Base-by-base conservation (phyloP, 2,797 vertebrate genomes). In the Nothura maculosa region DNA sequence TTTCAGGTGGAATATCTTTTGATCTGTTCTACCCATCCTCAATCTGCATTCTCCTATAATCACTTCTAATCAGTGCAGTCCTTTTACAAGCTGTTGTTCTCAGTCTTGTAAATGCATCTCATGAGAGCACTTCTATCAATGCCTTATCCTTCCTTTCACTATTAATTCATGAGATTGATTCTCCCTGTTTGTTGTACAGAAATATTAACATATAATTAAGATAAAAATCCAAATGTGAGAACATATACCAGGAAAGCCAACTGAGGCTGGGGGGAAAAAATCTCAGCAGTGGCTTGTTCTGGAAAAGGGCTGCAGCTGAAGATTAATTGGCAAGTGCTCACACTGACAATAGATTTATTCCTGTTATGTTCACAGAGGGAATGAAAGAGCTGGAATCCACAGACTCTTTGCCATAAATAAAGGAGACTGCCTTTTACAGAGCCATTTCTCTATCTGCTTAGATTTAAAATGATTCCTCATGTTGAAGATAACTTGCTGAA, bases 121-220 rank as follows among this genome's bases (percentile, higher is more conserved):
- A 27, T 19, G 75, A 89, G 86, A 93, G 63, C 47, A 67, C 66
- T 90, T 94, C 86, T 67, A 62, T 90, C 79, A 90, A 50, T 92
- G 86, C 84, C 89, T 94, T 95, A 92, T 93, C 81, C 90, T 92
- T 87, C 90, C 3, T 48, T 89, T 84, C 93, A 62, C 63, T 95
- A 81, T 96, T 80, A 90, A 91, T 62, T 94, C 90, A 88, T 94
- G 36, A 93, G 76, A 89, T 61, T 81, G 70, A 69, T 74, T 95
- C 75, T 54, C 81, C 57, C 87, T 68, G 54, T 87, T 93, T 76
- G 92, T 67, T 73, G 58, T 66, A 63, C 30, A 82, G 70, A 93
- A 87, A 88, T 95, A 91, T 90, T 94, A 94, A 78, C 85, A 76
- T 81, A 32, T 89, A 95, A 92, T 87, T 94, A 75, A 95, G 81